Evolutionary conservation across 1,140 invertebrate genomes (phyloP).

Genomic region (Listronotus oregonensis): DNA sequence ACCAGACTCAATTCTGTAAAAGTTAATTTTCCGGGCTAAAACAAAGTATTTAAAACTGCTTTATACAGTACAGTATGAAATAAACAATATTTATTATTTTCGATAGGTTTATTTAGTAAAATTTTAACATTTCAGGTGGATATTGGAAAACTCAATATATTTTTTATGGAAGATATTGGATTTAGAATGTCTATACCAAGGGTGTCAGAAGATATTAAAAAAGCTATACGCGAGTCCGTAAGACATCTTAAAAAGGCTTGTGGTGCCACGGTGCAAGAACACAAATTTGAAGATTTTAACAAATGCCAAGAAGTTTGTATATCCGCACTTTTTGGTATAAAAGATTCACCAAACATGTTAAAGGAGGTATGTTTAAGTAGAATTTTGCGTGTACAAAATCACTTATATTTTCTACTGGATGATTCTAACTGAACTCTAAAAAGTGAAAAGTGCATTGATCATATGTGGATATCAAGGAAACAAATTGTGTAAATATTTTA

Average conservation of each 20-base stretch:
- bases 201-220: slow-evolving; percentile 69
- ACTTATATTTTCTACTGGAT: too few relatives aligned
- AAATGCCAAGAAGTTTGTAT: slow-evolving; percentile 21
- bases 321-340: slow-evolving; percentile 31
- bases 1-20: too few relatives aligned
- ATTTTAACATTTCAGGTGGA: slow-evolving; percentile 65
- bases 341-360: slow-evolving; percentile 40
- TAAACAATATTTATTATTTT: too few relatives aligned
- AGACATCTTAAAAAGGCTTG: slow-evolving; percentile 63
- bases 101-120: too few relatives aligned
- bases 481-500: too few relatives aligned
- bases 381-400: too few relatives aligned
- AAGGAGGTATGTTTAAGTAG: slow-evolving; percentile 40
- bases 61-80: too few relatives aligned
- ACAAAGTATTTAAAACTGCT: too few relatives aligned
- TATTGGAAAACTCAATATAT: slow-evolving; percentile 71
- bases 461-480: too few relatives aligned
- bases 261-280: slow-evolving; percentile 60
- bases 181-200: slow-evolving; percentile 63
- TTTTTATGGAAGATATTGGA: slow-evolving; percentile 76
- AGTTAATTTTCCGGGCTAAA: too few relatives aligned
- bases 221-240: slow-evolving; percentile 67
- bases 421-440: too few relatives aligned
- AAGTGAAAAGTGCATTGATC: too few relatives aligned
- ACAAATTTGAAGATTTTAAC: slow-evolving; percentile 38